A percentile compares a stretch with the other conserved stretches of the same genome.
phyloP scores from a whole-genome alignment of 2,113 vertebrate species.

The Dasyornis broadbenti region DNA sequence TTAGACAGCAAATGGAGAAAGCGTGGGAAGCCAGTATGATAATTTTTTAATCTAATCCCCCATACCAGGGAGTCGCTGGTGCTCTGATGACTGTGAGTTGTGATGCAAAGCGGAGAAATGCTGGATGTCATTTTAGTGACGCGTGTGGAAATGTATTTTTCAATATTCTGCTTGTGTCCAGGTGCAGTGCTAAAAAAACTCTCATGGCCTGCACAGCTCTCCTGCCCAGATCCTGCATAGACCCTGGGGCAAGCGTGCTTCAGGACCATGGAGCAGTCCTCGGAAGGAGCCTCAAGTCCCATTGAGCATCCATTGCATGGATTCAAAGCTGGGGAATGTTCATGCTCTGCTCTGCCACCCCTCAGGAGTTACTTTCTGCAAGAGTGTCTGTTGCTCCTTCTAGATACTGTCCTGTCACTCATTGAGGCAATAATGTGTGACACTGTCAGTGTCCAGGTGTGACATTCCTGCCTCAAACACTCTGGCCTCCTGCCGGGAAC shows the following conservation, averaged over 20 bases:
- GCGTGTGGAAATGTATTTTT: not conserved
- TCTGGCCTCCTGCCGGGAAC: not conserved
- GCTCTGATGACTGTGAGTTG: not conserved
- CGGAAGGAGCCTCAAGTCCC: not conserved
- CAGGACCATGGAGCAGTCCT: not conserved
- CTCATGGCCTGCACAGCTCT: accelerated
- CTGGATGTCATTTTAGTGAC: not conserved
- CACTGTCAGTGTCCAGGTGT: accelerated
- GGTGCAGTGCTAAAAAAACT: not conserved
- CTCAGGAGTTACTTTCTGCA: not conserved
- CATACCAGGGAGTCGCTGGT: not conserved
- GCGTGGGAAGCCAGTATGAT: conserved; percentile 3
- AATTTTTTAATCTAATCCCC: conserved; percentile 9
- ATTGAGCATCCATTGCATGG: not conserved
- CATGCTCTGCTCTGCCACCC: not conserved
- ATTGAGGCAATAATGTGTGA: accelerated
- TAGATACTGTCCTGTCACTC: not conserved
- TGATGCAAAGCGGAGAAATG: not conserved
- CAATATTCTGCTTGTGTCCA: not conserved
- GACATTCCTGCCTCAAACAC: not conserved
- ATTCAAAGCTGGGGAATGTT: not conserved
- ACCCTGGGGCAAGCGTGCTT: accelerated
- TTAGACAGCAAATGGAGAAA: not conserved
- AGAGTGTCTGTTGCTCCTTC: not conserved
- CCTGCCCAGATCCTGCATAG: not conserved